Evolutionary conservation across 2,888 invertebrate species (phyloP), one percentile per base, ranked within the genome.

Genomic region (Volucella bombylans): DNA sequence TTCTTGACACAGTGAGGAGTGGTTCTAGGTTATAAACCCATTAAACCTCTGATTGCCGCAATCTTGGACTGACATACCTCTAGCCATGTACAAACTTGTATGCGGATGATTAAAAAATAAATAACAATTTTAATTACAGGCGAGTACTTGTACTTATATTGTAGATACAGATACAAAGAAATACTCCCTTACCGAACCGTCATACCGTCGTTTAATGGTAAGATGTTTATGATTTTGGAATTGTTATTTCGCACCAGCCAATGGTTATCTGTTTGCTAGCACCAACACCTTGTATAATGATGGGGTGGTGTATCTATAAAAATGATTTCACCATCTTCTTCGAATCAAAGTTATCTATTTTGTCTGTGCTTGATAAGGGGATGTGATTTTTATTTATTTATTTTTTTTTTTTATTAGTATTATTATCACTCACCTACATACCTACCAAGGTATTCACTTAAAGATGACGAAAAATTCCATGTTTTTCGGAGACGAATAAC

Each of bases 71-170:
- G 61, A 73, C 49, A 52, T 43, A 62, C 14, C 31, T 31, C 6
- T 31, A 31, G 31, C 31, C 41, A 59, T 38, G 11, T 59, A 71
- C 55, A 59, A 68, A 15, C 80, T 80, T 83, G 83, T 83, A 83
- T 80, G 80, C 61, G 80, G 74, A 80, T 80, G 83, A 83, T 83
- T 83, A 83, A 76, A 31, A 31, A 31, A 31, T 31, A 31, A 31
- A 31, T 31, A 31, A 83, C 80, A 74, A 80, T 83, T 83, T 83
- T 83, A 83, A 83, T 83, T 83, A 83, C 80, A 65, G 74, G 68
- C 77, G 71, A 74, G 62, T 59, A n/a, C 50, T 12, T 61, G 52
- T 14, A 23, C 64, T 64, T 69, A 50, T 73, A 68, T 78, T 62
- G 47, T 50, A 31, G 31, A 31, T 31, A 31, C 31, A 31, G 31